phyloP scores from a whole-genome alignment of 2,888 invertebrate genomes.

The Girardia tigrina region DNA sequence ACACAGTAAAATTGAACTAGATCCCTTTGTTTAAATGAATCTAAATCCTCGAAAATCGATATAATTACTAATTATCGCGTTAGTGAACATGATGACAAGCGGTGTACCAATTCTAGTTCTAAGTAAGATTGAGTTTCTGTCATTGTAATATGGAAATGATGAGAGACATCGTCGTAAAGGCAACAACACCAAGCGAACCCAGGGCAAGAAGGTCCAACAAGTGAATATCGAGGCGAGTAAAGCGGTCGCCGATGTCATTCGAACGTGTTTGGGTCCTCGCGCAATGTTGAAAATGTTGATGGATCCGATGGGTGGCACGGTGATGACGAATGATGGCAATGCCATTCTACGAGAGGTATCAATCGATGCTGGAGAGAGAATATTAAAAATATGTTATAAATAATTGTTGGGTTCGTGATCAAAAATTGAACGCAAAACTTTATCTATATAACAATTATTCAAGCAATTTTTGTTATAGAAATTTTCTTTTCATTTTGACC shows the following conservation, averaged over 20 bases:
- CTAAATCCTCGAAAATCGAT: no score
- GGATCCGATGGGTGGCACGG: conserved; percentile 99
- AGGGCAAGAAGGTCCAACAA: conserved; percentile 86
- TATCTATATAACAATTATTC: no score
- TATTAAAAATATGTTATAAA: no score
- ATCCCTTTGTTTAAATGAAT: no score
- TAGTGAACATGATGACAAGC: not conserved
- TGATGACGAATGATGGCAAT: conserved; percentile 99
- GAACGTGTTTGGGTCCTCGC: conserved; percentile 95
- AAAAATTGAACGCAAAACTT: no score
- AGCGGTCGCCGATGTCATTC: conserved; percentile 94
- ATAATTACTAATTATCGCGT: no score
- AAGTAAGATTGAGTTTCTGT: not conserved
- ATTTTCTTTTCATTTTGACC: no score
- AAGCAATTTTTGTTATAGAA: no score
- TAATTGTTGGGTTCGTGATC: no score
- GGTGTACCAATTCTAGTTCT: not conserved
- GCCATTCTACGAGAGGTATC: conserved; percentile 76
- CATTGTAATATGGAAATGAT: not conserved
- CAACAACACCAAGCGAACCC: conserved; percentile 90
- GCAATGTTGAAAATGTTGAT: conserved; percentile 99
- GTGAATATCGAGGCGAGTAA: conserved; percentile 96
- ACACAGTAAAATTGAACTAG: no score
- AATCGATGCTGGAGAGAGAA: no score
- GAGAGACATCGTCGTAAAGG: conserved; percentile 54